Base-by-base conservation (phyloP, 2,797 vertebrate genomes). In the Hipposideros larvatus region DNA sequence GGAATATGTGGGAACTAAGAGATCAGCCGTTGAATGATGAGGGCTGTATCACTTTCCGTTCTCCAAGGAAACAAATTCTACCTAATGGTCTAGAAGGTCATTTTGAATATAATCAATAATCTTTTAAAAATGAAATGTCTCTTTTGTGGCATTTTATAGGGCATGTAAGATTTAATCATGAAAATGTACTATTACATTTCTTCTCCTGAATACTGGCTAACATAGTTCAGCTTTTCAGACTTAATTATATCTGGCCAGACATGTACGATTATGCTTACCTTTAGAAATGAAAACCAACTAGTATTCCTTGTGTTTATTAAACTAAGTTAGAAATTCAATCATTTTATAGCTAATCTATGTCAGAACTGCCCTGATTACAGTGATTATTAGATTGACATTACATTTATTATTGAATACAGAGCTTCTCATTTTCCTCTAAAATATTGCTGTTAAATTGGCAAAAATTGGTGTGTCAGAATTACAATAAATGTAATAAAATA, bases 1-100 rank as follows among this genome's bases (percentile, higher is more conserved):
- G 94, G 86, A 96, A 95, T 94, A 97, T 94, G 51, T 85, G 70
- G 88, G 85, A 96, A 97, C 59, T n/a, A 95, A 95, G 88, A 96
- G 87, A 80, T 97, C 80, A 88, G 95, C 68, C 84, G 18, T 94
- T 95, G 94, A 91, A 96, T 92, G 68, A 93, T 79, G 75, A 97
- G 31, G 59, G 80, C 70, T 75, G 26, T 92, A 93, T 97, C 87
- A 74, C 66, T 94, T 97, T 93, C 91, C 75, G 22, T 80, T 77
- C 63, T 94, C 51, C 74, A 87, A 84, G 19, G 90, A 96, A 94
- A 95, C 84, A 96, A 83, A 91, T 94, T 97, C 65, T 96, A 94
- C 53, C 51, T 96, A 79, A 82, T 63, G 59, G 59, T 80, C 84
- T 79, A 87, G 74, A 95, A 85, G 43, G 14, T 94, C 55, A 90